Evolutionary conservation across 1,140 invertebrate species (phyloP), one percentile per base, ranked within the genome.

Genomic region (Leptinotarsa texana): DNA sequence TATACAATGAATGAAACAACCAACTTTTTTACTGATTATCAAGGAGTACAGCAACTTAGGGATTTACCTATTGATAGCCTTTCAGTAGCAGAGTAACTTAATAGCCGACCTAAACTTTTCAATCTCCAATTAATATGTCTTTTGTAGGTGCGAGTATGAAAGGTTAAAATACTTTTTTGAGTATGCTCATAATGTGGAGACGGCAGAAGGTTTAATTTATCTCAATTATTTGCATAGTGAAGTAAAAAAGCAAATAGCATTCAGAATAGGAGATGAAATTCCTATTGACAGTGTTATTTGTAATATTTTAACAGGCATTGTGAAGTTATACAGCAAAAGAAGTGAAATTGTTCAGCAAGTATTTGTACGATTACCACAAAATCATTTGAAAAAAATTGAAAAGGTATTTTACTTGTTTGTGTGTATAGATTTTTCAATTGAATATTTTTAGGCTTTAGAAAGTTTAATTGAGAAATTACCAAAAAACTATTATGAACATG

Each of bases 21-120:
- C 8, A 75, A 74, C 65, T 80, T 79, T 66, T 79, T 80, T 72
- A 73, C 65, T 57, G 79, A 80, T 72, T 80, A 79, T 63, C 75
- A 80, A 73, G 75, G 77, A 6, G 51, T 79, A 8, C 79, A 79
- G 68, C 75, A 66, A 15, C 65, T 77, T 18, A 74, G 69, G 13
- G 69, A 75, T 15, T 17, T 24, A 21, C 57, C 78, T 47, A 13
- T 22, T 49, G 42, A 75, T 13, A 71, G 74, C 66, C 63, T 17
- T 57, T 57, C 76, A 13, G 48, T 70, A 47, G 69, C 69, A 62
- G 78, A 77, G 75, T 79, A 75, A 76, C 63, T 77, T 27, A 24
- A 33, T 57, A 51, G 1, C n/a, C 17, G 42, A 49, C 1, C 49
- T n/a, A 42, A 17, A 22, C 5, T 62, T 61, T 74, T 63, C 22